Conservation (phyloP, 1,140 invertebrate genomes). For the Hypsibius dujardini region DNA sequence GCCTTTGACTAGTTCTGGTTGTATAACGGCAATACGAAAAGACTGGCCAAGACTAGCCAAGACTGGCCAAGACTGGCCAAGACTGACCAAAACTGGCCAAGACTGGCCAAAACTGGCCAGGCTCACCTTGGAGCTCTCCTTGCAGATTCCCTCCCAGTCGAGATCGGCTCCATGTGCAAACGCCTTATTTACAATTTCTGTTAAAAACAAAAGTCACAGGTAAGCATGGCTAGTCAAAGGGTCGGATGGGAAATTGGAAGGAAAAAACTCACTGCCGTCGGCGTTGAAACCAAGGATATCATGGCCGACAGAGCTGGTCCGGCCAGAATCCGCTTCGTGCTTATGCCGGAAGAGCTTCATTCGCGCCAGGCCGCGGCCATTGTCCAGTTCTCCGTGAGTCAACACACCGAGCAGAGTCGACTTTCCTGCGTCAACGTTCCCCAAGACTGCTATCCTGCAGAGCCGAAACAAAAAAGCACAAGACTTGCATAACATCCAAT, state of each 20-base stretch:
- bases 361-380: conserved; percentile 69
- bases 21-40: no score
- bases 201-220: conserved; percentile 17
- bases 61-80: no score
- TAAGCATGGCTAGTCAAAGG: conserved; percentile 18
- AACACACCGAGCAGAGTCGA: conserved; percentile 88
- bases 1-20: no score
- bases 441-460: conserved; percentile 83
- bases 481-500: no score
- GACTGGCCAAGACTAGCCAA: no score
- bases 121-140: conserved; percentile 84
- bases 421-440: conserved; percentile 99
- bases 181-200: conserved; percentile 84
- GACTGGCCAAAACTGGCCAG: conserved; percentile 8
- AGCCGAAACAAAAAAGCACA: no score
- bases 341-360: conserved; percentile 93
- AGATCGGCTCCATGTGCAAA: conserved; percentile 69
- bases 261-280: conserved; percentile 37
- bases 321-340: conserved; percentile 92
- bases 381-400: conserved; percentile 93
- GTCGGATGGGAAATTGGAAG: no score
- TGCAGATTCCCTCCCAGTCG: conserved; percentile 97
- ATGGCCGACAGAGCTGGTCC: conserved; percentile 95
- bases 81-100: conserved; percentile 8
- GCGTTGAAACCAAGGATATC: conserved; percentile 88